Evolutionary conservation across 2,888 invertebrate species (phyloP).

Genomic region (Cosmia pyralina): DNA sequence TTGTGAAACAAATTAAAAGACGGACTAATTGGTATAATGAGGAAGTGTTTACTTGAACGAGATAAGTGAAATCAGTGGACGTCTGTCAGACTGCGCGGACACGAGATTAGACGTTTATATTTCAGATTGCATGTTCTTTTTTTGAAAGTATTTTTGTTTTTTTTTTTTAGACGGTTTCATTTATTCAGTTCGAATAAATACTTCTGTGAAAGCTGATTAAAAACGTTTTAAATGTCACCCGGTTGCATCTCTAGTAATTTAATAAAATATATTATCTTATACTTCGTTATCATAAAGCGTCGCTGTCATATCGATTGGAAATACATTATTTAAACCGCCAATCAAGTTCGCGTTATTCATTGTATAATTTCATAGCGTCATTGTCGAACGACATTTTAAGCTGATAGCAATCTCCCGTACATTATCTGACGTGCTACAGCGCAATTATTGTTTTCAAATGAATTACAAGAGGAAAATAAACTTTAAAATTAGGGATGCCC

Average conservation of each 20-base stretch:
- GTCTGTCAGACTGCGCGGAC: conserved; percentile 29
- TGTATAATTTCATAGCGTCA: conserved; percentile 17
- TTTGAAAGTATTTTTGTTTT: conserved; percentile 37
- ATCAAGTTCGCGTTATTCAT: conserved; percentile 11
- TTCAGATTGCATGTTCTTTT: conserved; percentile 41
- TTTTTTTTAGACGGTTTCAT: conserved; percentile 16
- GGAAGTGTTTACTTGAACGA: conserved; percentile 49
- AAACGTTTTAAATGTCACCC: conserved; percentile 17
- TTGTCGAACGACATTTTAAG: conserved; percentile 11
- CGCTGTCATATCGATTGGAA: neutral
- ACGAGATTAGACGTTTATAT: conserved; percentile 35
- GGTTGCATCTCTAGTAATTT: conserved; percentile 23
- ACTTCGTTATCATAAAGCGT: neutral
- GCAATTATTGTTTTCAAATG: conserved; percentile 46
- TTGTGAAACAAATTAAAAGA: conserved; percentile 47
- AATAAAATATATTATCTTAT: conserved; percentile 1
- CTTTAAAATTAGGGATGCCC: conserved; percentile 20
- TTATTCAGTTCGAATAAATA: conserved; percentile 20
- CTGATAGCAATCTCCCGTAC: neutral
- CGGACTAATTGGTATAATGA: conserved; percentile 52
- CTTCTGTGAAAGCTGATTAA: conserved; percentile 28
- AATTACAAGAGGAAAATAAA: conserved; percentile 45
- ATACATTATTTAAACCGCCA: conserved; percentile 4
- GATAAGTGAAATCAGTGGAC: conserved; percentile 54
- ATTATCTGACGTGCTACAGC: neutral